phyloP scores from a whole-genome alignment of 1,140 invertebrate genomes.

The Metopolophium dirhodum region DNA sequence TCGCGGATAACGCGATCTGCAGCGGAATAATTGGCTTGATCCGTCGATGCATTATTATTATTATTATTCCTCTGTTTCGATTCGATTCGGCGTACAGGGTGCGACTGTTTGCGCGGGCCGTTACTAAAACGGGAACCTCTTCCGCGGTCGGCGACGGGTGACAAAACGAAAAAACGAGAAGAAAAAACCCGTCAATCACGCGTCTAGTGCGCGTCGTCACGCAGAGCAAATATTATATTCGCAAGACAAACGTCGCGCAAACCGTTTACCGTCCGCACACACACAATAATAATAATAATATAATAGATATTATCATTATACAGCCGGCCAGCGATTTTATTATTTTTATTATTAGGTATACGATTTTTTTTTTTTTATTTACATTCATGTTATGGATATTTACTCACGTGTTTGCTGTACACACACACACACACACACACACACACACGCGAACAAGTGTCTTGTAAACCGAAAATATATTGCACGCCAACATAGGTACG shows the following conservation, averaged over 20 bases:
- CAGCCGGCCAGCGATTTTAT: background rate
- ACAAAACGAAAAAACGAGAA: background rate
- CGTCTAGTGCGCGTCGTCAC: background rate
- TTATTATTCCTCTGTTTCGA: too few species aligned
- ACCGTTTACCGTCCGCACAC: background rate
- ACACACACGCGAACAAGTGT: background rate
- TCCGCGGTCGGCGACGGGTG: background rate
- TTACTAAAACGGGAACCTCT: background rate
- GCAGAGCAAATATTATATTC: constrained; percentile 11
- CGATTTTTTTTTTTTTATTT: background rate
- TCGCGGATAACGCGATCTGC: too few species aligned
- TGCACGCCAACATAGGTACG: background rate
- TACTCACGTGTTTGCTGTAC: background rate
- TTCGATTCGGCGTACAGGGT: background rate
- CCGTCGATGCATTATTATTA: too few species aligned
- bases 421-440: background rate
- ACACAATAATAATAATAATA: too few species aligned
- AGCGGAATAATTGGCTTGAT: too few species aligned
- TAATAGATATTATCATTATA: background rate
- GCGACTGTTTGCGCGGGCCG: background rate
- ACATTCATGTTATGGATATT: background rate
- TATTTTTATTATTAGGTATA: background rate
- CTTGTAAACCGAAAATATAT: constrained; percentile 12
- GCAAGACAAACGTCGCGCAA: background rate
- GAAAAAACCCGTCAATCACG: background rate